A percentile compares a stretch with the other conserved stretches of the same genome.
Evolutionary conservation across 2,113 vertebrate species (phyloP).

Genomic region (Caranx melampygus): DNA sequence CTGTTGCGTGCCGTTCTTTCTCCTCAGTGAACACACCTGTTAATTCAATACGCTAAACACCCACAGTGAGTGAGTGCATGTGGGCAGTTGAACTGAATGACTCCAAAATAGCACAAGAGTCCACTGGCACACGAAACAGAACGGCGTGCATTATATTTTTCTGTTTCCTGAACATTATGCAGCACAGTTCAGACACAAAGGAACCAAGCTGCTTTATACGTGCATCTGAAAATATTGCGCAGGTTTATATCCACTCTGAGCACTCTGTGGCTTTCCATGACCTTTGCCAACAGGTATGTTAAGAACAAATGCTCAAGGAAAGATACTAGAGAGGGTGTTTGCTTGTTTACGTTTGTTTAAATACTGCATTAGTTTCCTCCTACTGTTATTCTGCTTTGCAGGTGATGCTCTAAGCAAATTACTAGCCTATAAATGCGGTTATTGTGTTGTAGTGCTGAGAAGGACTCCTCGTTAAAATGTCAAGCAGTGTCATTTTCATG

Average conservation of each 20-base stretch:
- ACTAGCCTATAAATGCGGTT: neutral
- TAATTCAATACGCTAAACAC: neutral
- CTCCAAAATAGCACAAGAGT: neutral
- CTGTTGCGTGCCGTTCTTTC: constrained; percentile 10
- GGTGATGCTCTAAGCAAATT: neutral
- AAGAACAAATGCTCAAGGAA: neutral
- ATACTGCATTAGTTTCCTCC: neutral
- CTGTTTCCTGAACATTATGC: neutral
- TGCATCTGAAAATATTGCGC: neutral
- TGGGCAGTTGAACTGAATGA: neutral
- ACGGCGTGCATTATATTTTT: neutral
- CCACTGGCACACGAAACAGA: neutral
- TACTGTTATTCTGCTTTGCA: neutral
- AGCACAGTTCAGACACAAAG: neutral
- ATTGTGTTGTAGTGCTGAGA: neutral
- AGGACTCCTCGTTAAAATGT: constrained; percentile 29
- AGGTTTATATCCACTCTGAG: too few relatives aligned
- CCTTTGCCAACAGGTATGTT: neutral
- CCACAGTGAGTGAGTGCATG: neutral
- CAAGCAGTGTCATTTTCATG: constrained; percentile 17
- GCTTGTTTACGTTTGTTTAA: neutral
- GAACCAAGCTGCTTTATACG: neutral
- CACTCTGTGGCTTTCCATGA: neutral
- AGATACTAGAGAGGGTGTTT: neutral
- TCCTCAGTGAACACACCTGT: neutral